phyloP scores from a whole-genome alignment of 2,797 vertebrate genomes.

The Ptychadena robeensis region DNA sequence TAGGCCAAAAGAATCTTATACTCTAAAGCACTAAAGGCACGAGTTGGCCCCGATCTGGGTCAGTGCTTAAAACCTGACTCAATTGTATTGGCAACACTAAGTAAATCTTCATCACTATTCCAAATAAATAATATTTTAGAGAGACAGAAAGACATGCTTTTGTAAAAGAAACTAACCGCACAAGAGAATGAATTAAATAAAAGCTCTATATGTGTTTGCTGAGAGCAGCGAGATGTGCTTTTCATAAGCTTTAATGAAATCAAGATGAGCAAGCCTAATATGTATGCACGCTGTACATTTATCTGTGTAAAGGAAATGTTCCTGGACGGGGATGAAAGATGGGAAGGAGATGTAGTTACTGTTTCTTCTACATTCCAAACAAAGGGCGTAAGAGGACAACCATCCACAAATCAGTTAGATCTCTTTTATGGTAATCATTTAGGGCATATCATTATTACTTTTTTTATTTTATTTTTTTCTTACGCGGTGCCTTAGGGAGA shows the following conservation, averaged over 20 bases:
- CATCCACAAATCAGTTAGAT: slow-evolving; percentile 44
- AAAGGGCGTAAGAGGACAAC: slow-evolving; percentile 46
- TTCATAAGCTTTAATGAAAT: slow-evolving; percentile 47
- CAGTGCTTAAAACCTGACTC: background rate
- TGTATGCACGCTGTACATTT: slow-evolving; percentile 40
- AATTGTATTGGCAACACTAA: slow-evolving; percentile 10
- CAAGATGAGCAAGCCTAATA: slow-evolving; percentile 39
- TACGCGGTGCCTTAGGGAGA: background rate
- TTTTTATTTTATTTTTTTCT: slow-evolving; percentile 12
- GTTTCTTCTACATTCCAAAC: slow-evolving; percentile 33
- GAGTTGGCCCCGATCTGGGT: background rate
- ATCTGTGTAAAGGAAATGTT: slow-evolving; percentile 55
- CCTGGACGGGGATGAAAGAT: slow-evolving; percentile 51
- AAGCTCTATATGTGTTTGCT: background rate
- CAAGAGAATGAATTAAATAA: background rate
- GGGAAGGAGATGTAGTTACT: slow-evolving; percentile 37
- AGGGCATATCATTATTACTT: slow-evolving; percentile 7
- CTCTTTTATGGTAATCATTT: slow-evolving; percentile 5
- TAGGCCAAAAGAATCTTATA: background rate
- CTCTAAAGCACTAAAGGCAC: slow-evolving; percentile 1
- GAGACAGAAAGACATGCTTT: slow-evolving; percentile 21
- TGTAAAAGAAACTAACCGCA: slow-evolving; percentile 17
- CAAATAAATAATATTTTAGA: background rate
- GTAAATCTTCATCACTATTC: background rate
- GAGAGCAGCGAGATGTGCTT: slow-evolving; percentile 20